Base-by-base conservation (phyloP, 2,888 invertebrate genomes). In the Leucozona laternaria region DNA sequence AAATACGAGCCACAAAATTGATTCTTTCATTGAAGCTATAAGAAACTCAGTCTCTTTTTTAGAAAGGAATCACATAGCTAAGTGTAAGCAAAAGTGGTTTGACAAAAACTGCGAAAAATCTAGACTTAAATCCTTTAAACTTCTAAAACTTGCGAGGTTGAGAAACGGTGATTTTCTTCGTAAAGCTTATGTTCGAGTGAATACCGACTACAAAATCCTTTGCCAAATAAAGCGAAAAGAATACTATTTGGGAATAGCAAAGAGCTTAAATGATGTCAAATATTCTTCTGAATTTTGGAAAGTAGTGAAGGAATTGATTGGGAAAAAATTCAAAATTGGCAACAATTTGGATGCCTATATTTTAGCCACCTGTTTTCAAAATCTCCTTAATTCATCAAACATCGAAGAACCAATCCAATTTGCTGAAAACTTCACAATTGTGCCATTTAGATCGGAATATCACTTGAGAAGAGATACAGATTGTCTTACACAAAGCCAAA, bases 111-210 rank as follows among this genome's bases (percentile, higher is more conserved):
- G 62, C 25, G 40, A 62, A 62, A 37, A 62, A 22, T 4, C 62
- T 10, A 62, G 43, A 62, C n/a, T n/a, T 4, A 62, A 62, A 15
- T 62, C 43, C 22, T 62, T 62, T 4, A 62, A 43, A 43, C 34
- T 43, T 0, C 25, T 62, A 4, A 62, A 43, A 43, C 17, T 43
- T 25, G 15, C 43, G n/a, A 45, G 10, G 17, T 1, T 28, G 2
- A 15, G 25, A 34, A 64, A 64, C 13, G 4, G 13, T 4, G n/a
- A n/a, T 8, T 64, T 45, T 28, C 40, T 60, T 7, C 40, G 20
- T 2, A 22, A 62, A 58, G 34, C 58, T 13, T 58, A 58, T 58
- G n/a, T 58, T 2, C 34, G 5, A 6, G 34, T 34, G 8, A 58
- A 34, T 20, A 11, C 1, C 1, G 34, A n/a, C 17, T 34, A 20